Evolutionary conservation across 2,888 invertebrate species (phyloP).

Genomic region (Trichopoda pennipes): DNA sequence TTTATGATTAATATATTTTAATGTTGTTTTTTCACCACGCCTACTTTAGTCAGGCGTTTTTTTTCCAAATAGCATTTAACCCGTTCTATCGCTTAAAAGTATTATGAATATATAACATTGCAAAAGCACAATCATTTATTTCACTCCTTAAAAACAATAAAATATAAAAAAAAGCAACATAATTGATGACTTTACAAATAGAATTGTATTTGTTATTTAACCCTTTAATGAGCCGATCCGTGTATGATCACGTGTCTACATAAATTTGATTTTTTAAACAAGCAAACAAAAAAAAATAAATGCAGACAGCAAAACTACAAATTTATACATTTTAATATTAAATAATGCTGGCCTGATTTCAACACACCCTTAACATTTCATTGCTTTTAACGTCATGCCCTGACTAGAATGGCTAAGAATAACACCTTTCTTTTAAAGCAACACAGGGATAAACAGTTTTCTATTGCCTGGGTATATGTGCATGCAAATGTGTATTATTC

Average conservation of each 20-base stretch:
- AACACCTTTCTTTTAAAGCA: constrained; percentile 42
- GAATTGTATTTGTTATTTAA: constrained; percentile 32
- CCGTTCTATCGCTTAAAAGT: constrained; percentile 42
- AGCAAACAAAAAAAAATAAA: too few species aligned
- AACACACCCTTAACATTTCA: constrained; percentile 47
- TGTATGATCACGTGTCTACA: constrained; percentile 60
- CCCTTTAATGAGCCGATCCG: constrained; percentile 58
- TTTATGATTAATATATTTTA: constrained; percentile 51
- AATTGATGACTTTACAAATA: constrained; percentile 69
- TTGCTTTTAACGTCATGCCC: not conserved
- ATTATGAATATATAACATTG: constrained; percentile 70
- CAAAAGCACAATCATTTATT: constrained; percentile 56
- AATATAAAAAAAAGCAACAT: constrained; percentile 47
- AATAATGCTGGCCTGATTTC: constrained; percentile 23
- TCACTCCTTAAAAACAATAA: constrained; percentile 46
- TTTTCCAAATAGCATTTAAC: constrained; percentile 30
- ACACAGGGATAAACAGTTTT: constrained; percentile 34
- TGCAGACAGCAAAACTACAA: constrained; percentile 9
- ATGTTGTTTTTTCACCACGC: constrained; percentile 56
- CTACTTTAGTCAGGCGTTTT: constrained; percentile 35
- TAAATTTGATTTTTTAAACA: constrained; percentile 21
- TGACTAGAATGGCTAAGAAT: not conserved
- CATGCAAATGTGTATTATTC: constrained; percentile 4
- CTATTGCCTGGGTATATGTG: not conserved
- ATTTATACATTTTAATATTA: constrained; percentile 29